Base-by-base conservation (phyloP, 2,888 invertebrate genomes). In the Pheosia tremula region DNA sequence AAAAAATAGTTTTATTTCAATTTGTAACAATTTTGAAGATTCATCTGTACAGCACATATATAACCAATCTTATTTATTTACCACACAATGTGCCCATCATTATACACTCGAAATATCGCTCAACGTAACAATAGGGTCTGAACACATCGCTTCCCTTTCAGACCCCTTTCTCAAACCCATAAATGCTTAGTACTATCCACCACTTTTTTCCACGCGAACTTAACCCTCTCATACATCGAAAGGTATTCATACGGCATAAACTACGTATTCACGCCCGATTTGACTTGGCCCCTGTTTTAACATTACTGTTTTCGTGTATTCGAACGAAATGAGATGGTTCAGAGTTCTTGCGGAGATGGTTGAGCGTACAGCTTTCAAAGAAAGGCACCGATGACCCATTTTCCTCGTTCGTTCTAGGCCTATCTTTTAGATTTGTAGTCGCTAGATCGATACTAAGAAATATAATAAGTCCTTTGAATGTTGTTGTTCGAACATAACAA, bases 211-310 rank as follows among this genome's bases (percentile, higher is more conserved):
- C 75, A 68, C 75, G 75, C 78, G 76, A 84, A 80, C 74, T 81
- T 82, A 83, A 85, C 86, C 89, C 88, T 86, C 89, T 82, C 71
- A 73, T 75, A 85, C 81, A 84, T 85, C 80, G 83, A 82, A 82
- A 86, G 80, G 85, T 87, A 86, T 88, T 89, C 88, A 88, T 88
- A 89, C 74, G 82, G 78, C 77, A 83, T 84, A 85, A 84, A 86
- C 81, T 83, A 83, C 82, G 79, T 79, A 76, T 79, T 75, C 73
- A 57, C 64, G 66, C 58, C 89, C 83, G 84, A 63, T 64, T 39
- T 67, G 69, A 10, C 59, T 55, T 67, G 86, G 79, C 64, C 83
- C 61, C 58, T 62, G 61, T 58, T 67, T 64, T 75, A 72, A 69
- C 63, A 69, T 24, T 57, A 61, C 59, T 59, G 54, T 65, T 71